Base-by-base conservation (phyloP, 2,113 vertebrate genomes). In the Callaeas wilsoni region DNA sequence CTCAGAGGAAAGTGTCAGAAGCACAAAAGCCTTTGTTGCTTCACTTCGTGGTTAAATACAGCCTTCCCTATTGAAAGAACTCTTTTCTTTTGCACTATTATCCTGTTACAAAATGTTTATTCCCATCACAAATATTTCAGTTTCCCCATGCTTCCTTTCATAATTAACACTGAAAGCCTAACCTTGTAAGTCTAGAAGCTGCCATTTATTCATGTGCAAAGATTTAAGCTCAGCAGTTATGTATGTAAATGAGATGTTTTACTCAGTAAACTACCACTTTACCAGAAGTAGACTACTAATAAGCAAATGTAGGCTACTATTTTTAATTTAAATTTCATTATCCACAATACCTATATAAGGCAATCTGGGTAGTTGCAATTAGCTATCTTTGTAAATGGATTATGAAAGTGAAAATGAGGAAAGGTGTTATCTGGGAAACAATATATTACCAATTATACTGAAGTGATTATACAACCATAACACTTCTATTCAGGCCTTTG, bases 1-100 rank as follows among this genome's bases (percentile, higher is more conserved):
- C 41, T 94, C 65, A 79, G 89, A 84, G n/a, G 69, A 75, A 97
- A 96, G 65, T 89, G 87, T 93, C 87, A 94, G 77, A 81, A 86
- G 37, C 41, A 90, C 76, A 91, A 89, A 96, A 89, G 77, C 52
- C 37, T 91, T 76, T 88, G 47, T 94, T 97, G 35, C 35, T 90
- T 88, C 44, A 25, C 53, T 95, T 89, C 9, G 5, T 90, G 47
- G 84, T 95, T 94, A 86, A 87, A 81, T 86, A 81, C 92, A 93
- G 63, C 74, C 81, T 91, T 87, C 27, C n/a, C 25, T 18, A 65
- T 50, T 91, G 73, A 92, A 92, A 89, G 60, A 94, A 63, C 25
- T 85, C 33, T 86, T 60, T 80, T 73, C 27, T 88, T 81, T 87
- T 79, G 27, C 39, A 12, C 87, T 89, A 91, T 60, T 84, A 79